A percentile compares a stretch with the other conserved stretches of the same genome.
Conservation (phyloP, 2,113 vertebrate genomes). For the Axis porcinus region DNA sequence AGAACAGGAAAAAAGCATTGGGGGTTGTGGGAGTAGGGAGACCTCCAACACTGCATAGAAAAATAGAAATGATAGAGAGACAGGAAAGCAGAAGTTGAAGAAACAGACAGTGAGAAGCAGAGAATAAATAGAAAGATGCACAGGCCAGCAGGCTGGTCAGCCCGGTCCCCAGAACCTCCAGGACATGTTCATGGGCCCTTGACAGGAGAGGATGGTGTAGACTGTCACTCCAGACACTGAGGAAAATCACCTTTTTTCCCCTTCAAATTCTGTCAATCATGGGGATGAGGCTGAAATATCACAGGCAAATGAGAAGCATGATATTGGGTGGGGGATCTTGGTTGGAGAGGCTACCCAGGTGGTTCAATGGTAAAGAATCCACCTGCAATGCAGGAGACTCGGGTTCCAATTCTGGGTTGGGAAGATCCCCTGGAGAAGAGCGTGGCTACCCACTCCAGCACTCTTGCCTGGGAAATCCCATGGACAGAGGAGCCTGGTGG, state of each 20-base stretch:
- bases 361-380: not conserved
- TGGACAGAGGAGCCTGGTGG: not conserved
- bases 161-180: not conserved
- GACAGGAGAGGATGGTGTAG: not conserved
- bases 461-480: not conserved
- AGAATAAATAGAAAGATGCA: not conserved
- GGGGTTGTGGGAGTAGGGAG: rapidly evolving
- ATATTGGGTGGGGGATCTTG: not conserved
- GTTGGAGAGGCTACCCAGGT: not conserved
- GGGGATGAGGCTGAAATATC: not conserved
- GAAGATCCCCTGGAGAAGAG: not conserved
- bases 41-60: not conserved
- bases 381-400: not conserved
- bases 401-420: not conserved
- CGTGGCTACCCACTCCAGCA: not conserved
- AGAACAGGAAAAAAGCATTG: not conserved
- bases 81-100: not conserved
- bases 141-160: not conserved
- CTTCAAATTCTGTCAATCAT: not conserved
- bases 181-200: not conserved
- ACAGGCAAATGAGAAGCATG: not conserved
- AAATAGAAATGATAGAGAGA: not conserved
- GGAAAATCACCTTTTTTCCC: not conserved
- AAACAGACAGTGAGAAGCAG: not conserved
- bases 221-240: not conserved